Percentiles rank a stretch among this genome's conserved stretches.
Conservation (phyloP, 2,888 invertebrate genomes). For the Nudaria mundana region DNA sequence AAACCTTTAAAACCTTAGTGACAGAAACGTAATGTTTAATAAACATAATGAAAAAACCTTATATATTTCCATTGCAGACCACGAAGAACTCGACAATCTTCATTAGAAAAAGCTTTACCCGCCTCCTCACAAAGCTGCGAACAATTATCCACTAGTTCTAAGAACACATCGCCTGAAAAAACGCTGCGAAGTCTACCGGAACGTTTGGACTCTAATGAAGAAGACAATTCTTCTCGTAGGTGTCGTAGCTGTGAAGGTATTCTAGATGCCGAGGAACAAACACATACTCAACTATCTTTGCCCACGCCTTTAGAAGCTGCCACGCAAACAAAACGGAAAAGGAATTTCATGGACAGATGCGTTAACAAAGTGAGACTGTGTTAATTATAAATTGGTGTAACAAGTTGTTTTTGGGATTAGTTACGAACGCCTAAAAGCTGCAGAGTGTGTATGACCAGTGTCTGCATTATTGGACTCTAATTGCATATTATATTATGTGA, state of each 20-base stretch:
- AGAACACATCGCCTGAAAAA: conserved; percentile 69
- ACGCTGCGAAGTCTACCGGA: conserved; percentile 68
- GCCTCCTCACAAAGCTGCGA: conserved; percentile 69
- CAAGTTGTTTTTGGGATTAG: conserved; percentile 28
- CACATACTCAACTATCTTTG: conserved; percentile 79
- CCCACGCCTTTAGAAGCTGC: conserved; percentile 80
- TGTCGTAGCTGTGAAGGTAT: conserved; percentile 84
- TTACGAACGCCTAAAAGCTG: conserved; percentile 46
- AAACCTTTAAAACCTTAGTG: too few species aligned
- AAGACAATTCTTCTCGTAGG: conserved; percentile 62
- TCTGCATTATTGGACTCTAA: conserved; percentile 67
- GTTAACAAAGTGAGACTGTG: conserved; percentile 90
- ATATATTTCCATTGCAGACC: conserved; percentile 54
- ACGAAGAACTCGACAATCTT: conserved; percentile 70
- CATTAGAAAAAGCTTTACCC: conserved; percentile 62
- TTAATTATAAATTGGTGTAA: conserved; percentile 71
- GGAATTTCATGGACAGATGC: conserved; percentile 92
- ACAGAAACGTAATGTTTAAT: too few species aligned
- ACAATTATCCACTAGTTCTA: conserved; percentile 67
- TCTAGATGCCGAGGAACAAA: conserved; percentile 76
- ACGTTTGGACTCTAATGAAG: conserved; percentile 58
- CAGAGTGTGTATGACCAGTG: conserved; percentile 68
- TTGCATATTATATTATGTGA: conserved; percentile 58
- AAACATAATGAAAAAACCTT: too few species aligned
- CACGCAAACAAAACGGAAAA: conserved; percentile 84